These are phyloP conservation scores for Erebia palarica DNA, from an alignment of 2,888 invertebrate species.

Conservation along the genomic window DNA sequence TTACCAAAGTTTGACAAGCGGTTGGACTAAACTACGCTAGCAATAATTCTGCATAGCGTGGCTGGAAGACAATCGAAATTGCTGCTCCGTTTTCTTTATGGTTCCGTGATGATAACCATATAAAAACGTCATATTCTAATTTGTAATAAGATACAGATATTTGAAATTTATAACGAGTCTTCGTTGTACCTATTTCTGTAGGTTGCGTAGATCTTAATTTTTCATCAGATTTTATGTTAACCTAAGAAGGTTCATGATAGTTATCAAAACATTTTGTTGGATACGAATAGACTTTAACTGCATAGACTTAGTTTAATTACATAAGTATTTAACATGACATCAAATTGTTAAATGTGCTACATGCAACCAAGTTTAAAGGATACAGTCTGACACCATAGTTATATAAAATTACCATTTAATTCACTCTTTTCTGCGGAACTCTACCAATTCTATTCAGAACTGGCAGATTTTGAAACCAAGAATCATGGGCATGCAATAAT, in stretches of 20 bases:
- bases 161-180: not conserved
- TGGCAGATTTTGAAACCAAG: not conserved
- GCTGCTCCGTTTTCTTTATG: conserved; percentile 37
- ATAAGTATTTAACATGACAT: no score
- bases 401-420: no score
- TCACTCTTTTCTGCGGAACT: conserved; percentile 11
- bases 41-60: conserved; percentile 73
- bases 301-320: no score
- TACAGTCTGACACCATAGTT: no score
- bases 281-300: no score
- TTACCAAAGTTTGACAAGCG: conserved; percentile 81
- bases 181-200: no score
- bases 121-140: not conserved
- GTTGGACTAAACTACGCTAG: conserved; percentile 72
- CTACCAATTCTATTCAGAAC: not conserved
- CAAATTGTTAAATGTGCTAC: no score
- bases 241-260: no score
- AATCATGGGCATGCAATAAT: conserved; percentile 21
- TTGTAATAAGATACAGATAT: not conserved
- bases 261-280: no score
- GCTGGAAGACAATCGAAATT: conserved; percentile 60
- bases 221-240: no score
- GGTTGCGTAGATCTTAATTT: no score
- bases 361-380: no score
- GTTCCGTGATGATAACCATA: conserved; percentile 2